Evolutionary conservation across 2,797 vertebrate genomes (phyloP).

Genomic region (Scleropages formosus): DNA sequence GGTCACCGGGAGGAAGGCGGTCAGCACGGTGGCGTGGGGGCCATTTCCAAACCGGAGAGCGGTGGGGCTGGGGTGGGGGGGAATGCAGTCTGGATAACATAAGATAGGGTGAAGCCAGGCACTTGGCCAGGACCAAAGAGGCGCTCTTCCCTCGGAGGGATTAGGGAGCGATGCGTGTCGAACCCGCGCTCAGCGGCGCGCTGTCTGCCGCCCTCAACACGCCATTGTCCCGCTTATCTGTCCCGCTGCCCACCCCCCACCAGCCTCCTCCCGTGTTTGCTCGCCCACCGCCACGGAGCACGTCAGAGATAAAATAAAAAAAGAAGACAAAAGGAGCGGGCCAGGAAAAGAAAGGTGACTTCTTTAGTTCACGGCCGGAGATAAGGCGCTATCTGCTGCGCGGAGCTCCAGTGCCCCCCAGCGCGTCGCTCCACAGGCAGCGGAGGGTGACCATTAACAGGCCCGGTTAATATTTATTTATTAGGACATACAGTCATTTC

Average conservation of each 20-base stretch:
- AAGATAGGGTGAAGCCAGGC: conserved; percentile 55
- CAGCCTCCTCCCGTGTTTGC: conserved; percentile 43
- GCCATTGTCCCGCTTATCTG: conserved; percentile 49
- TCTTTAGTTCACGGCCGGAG: conserved; percentile 29
- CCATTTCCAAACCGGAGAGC: conserved; percentile 55
- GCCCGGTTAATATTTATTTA: no score
- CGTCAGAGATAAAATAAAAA: conserved; percentile 35
- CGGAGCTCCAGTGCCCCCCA: no score
- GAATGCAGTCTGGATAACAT: conserved; percentile 59
- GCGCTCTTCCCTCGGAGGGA: conserved; percentile 50
- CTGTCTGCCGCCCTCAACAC: conserved; percentile 47
- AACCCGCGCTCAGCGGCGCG: conserved; percentile 53
- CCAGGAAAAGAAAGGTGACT: conserved; percentile 36
- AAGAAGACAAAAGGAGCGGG: conserved; percentile 32
- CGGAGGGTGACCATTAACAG: conserved; percentile 10
- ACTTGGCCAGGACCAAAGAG: conserved; percentile 52
- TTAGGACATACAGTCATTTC: no score
- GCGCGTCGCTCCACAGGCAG: conserved; percentile 2
- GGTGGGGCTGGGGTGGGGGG: conserved; percentile 47
- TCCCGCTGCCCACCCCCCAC: conserved; percentile 37
- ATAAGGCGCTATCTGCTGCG: conserved; percentile 26
- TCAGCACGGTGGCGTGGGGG: conserved; percentile 49
- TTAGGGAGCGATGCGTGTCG: conserved; percentile 60
- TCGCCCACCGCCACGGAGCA: conserved; percentile 45
- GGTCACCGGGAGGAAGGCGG: conserved; percentile 40